phyloP scores from a whole-genome alignment of 37 sponge, comb jelly and placozoan genomes.

The Agelas oroides region DNA sequence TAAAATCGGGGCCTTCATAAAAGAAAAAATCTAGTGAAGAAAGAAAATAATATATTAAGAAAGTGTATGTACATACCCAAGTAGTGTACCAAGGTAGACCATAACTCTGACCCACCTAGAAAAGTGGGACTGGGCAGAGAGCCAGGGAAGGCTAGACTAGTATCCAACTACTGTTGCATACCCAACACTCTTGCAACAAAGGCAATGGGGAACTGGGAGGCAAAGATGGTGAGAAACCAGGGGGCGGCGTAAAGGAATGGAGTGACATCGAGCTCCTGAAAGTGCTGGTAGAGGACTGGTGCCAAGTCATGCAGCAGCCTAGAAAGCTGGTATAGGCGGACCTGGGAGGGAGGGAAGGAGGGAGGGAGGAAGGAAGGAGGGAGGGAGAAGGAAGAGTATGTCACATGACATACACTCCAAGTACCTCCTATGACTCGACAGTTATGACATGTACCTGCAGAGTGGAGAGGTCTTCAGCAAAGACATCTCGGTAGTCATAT shows the following conservation, averaged over 20 bases:
- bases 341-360: slow-evolving; percentile 31
- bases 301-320: slow-evolving; percentile 80
- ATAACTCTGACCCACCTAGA: too few relatives aligned
- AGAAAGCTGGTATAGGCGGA: slow-evolving; percentile 86
- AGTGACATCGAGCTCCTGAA: slow-evolving; percentile 69
- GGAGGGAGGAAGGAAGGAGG: neutral
- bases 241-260: slow-evolving; percentile 92
- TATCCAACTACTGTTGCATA: slow-evolving; percentile 5
- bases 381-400: neutral
- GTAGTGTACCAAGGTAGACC: neutral
- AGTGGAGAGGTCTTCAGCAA: slow-evolving; percentile 50
- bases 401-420: neutral
- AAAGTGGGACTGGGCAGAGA: neutral
- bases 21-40: slow-evolving; percentile 71
- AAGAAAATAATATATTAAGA: neutral
- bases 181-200: slow-evolving; percentile 87
- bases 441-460: slow-evolving; percentile 66
- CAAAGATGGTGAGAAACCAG: slow-evolving; percentile 92
- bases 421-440: too few relatives aligned
- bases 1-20: slow-evolving; percentile 74
- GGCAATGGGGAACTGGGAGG: slow-evolving; percentile 85
- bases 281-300: slow-evolving; percentile 70
- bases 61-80: too few relatives aligned
- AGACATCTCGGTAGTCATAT: slow-evolving; percentile 71
- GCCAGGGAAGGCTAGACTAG: neutral